Evolutionary conservation across 1,140 invertebrate genomes (phyloP), one percentile per base, ranked within the genome.

Genomic region (Drosophila jambulina): DNA sequence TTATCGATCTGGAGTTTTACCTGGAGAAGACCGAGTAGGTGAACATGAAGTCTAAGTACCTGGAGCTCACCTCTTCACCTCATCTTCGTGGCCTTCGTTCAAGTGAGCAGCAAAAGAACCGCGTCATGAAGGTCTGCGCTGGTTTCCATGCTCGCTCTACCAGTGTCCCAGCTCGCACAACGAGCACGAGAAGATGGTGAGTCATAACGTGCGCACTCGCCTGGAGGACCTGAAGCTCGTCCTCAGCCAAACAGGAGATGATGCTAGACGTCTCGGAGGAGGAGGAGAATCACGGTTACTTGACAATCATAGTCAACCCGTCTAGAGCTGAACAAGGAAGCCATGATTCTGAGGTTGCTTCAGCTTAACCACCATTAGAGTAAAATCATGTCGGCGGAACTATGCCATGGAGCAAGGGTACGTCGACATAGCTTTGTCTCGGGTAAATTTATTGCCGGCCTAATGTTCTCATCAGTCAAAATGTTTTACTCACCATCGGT

Each of bases 61-160:
- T 99, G 75, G 98, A 99, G 93, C 94, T 99, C 64, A 98, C 97
- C 2, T 97, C 21, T 99, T 99, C n/a, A n/a, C 92, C 93, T 99
- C 10, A 95, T 99, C 3, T 99, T 99, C 93, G 98, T 99, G 60
- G 91, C 91, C 64, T 99, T 99, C 94, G 99, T 99, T 95, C 99
- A 99, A 99, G 99, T 61, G 99, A 99, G 92, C 98, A 99, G 91
- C 93, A 99, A 43, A 99, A 99, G 94, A 96, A 96, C 21, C 95
- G 98, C 69, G 98, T 99, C 34, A 99, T 99, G 94, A 99, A 99
- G 94, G 99, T 99, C 40, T 99, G 98, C 93, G 96, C 98, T 74
- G 99, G 98, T 62, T 99, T 99, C 93, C 97, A 98, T 85, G 98
- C 98, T 99, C 98, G 3, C 94, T 99, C 53, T 99, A 99, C 94